Conservation (phyloP, 1,140 invertebrate species). For the Aradophagus sp. region DNA sequence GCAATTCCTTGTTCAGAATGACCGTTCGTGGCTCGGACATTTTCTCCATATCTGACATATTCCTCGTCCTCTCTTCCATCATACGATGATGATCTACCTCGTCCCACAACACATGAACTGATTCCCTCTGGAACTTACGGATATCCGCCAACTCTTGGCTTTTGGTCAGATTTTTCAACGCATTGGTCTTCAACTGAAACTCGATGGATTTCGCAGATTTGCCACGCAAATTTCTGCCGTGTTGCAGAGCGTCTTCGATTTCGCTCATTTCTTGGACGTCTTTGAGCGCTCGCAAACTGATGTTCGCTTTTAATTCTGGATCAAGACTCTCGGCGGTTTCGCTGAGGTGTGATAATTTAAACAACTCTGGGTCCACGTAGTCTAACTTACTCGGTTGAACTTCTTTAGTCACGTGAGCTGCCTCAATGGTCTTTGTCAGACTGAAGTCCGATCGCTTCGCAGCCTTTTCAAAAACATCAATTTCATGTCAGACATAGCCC, state of each 20-base stretch:
- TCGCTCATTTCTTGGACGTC: constrained; percentile 74
- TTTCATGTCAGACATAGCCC: too few relatives aligned
- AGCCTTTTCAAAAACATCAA: too few relatives aligned
- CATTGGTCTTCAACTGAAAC: constrained; percentile 77
- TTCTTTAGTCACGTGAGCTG: constrained; percentile 79
- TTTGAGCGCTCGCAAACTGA: constrained; percentile 69
- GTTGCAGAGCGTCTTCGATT: constrained; percentile 70
- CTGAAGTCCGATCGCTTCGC: constrained; percentile 81
- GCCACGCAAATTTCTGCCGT: constrained; percentile 77
- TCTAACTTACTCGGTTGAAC: constrained; percentile 77
- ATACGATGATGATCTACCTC: constrained; percentile 65
- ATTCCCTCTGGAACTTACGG: constrained; percentile 67
- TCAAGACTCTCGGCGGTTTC: constrained; percentile 70
- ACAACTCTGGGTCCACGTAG: constrained; percentile 70
- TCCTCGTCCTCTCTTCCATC: constrained; percentile 71
- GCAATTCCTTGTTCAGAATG: constrained; percentile 77
- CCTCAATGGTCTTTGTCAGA: constrained; percentile 79
- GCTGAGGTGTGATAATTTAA: constrained; percentile 49
- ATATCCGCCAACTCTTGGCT: constrained; percentile 69
- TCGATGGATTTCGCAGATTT: constrained; percentile 85
- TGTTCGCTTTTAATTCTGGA: constrained; percentile 72
- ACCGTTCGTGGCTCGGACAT: constrained; percentile 76
- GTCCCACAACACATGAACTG: constrained; percentile 63
- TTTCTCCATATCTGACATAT: constrained; percentile 74
- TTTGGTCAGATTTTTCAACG: constrained; percentile 69